These are phyloP conservation scores for Drosophila emarginata DNA, from an alignment of 2,888 invertebrate genomes.

Conservation along the genomic window DNA sequence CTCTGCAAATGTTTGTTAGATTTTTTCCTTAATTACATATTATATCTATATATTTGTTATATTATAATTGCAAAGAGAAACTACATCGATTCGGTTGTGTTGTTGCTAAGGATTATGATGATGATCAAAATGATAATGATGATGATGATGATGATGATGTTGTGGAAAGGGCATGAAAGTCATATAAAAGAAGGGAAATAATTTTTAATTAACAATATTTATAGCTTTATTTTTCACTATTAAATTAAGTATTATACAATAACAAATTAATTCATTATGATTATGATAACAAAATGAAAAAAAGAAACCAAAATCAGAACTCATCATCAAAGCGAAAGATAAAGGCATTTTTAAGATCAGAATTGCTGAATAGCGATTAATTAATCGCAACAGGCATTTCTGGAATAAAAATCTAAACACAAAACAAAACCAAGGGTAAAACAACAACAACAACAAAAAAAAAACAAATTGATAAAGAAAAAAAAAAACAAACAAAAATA, in stretches of 20 bases:
- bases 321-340: constrained; percentile 27
- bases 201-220: constrained; percentile 49
- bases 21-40: constrained; percentile 37
- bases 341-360: constrained; percentile 46
- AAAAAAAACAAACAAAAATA: constrained; percentile 69
- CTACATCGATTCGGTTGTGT: constrained; percentile 82
- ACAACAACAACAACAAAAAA: constrained; percentile 32
- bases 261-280: constrained; percentile 62
- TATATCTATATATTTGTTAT: constrained; percentile 43
- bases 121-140: neutral
- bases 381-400: constrained; percentile 6
- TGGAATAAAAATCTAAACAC: constrained; percentile 44
- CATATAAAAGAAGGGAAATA: constrained; percentile 26
- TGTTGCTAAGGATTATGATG: constrained; percentile 57
- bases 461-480: constrained; percentile 36
- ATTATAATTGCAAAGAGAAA: constrained; percentile 46
- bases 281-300: constrained; percentile 43
- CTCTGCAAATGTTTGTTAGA: constrained; percentile 54
- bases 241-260: constrained; percentile 69
- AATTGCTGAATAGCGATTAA: neutral
- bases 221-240: constrained; percentile 73
- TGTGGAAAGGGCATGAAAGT: constrained; percentile 27
- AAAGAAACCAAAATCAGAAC: constrained; percentile 18
- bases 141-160: constrained; percentile 33
- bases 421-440: constrained; percentile 30